phyloP scores from a whole-genome alignment of 2,888 invertebrate species.

The Hermaeophaga mercurialis region DNA sequence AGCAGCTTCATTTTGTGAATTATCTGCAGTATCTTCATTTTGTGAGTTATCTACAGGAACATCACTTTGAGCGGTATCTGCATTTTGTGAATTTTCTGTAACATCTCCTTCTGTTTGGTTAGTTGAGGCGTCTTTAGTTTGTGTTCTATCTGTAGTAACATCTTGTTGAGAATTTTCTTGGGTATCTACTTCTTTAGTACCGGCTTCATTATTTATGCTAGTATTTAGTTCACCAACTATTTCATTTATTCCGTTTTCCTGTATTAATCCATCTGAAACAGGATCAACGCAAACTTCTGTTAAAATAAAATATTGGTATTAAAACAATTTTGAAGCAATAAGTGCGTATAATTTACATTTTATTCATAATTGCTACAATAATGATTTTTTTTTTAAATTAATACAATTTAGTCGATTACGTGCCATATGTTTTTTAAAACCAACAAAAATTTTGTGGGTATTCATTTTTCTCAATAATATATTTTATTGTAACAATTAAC shows the following conservation, averaged over 20 bases:
- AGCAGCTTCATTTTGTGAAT: constrained; percentile 2
- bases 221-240: neutral
- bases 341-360: too few relatives aligned
- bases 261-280: neutral
- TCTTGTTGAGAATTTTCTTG: neutral
- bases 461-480: too few relatives aligned
- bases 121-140: neutral
- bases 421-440: too few relatives aligned
- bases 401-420: too few relatives aligned
- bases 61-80: neutral
- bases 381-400: too few relatives aligned
- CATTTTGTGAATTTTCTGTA: neutral
- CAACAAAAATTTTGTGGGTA: too few relatives aligned
- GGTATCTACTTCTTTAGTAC: neutral
- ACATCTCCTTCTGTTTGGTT: neutral
- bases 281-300: neutral
- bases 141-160: neutral
- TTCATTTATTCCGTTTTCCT: neutral
- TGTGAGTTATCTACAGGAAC: neutral
- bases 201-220: neutral
- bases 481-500: neutral
- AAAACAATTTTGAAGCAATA: neutral
- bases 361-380: too few relatives aligned
- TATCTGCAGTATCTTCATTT: neutral
- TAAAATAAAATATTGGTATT: neutral